A percentile compares a stretch with the other conserved stretches of the same genome.
phyloP scores from a whole-genome alignment of 1,140 invertebrate species.

The Brachionus rubens region DNA sequence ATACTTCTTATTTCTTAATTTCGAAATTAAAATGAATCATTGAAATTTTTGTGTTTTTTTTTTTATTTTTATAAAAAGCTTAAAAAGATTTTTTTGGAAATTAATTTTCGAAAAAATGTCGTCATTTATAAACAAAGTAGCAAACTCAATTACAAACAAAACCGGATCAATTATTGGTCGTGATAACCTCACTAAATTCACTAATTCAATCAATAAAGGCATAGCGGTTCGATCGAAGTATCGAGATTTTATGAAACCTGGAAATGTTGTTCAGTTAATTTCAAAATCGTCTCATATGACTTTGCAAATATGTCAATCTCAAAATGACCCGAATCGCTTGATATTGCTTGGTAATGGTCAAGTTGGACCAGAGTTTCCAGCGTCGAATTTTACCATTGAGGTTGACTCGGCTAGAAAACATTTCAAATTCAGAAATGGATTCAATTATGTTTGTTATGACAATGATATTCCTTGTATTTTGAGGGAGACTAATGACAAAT shows the following conservation, averaged over 20 bases:
- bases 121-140: slow-evolving; percentile 42
- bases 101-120: background rate
- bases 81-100: too few relatives aligned
- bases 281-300: slow-evolving; percentile 5
- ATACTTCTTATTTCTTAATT: too few relatives aligned
- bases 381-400: slow-evolving; percentile 1
- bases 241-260: slow-evolving; percentile 30
- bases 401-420: slow-evolving; percentile 11
- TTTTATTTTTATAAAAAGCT: too few relatives aligned
- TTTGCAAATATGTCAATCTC: slow-evolving; percentile 29
- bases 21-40: too few relatives aligned
- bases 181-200: slow-evolving; percentile 9
- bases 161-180: slow-evolving; percentile 3
- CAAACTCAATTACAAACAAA: slow-evolving; percentile 5
- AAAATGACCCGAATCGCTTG: slow-evolving; percentile 11
- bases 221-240: background rate
- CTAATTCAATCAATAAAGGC: slow-evolving; percentile 17
- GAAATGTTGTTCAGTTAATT: slow-evolving; percentile 18
- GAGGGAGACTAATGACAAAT: background rate
- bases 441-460: slow-evolving; percentile 29
- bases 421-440: slow-evolving; percentile 25
- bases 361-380: slow-evolving; percentile 11
- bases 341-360: slow-evolving; percentile 39
- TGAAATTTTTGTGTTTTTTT: too few relatives aligned
- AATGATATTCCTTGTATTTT: slow-evolving; percentile 38